Evolutionary conservation across 2,113 vertebrate genomes (phyloP).

Genomic region (Phyllopteryx taeniolatus): DNA sequence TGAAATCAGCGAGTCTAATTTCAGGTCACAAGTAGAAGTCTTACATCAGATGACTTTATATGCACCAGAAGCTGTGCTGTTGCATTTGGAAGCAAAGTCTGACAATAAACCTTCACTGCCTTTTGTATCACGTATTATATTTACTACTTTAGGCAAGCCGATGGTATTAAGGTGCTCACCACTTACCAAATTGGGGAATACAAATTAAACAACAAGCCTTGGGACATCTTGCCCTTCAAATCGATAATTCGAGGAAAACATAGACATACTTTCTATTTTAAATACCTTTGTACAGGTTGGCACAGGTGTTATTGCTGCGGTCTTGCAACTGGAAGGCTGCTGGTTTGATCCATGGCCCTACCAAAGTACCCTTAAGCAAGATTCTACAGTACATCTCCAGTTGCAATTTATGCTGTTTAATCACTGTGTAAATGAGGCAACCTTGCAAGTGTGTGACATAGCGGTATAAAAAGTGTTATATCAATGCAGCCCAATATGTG

Average conservation of each 20-base stretch:
- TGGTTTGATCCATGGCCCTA: background rate
- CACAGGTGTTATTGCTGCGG: background rate
- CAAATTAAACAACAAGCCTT: background rate
- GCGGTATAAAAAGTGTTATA: background rate
- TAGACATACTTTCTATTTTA: background rate
- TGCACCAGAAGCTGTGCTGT: background rate
- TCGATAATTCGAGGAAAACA: background rate
- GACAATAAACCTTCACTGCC: background rate
- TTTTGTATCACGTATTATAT: background rate
- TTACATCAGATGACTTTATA: conserved; percentile 47
- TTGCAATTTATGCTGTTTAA: background rate
- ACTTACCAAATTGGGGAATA: background rate
- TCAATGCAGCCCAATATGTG: background rate
- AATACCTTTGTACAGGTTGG: background rate
- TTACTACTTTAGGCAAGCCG: background rate
- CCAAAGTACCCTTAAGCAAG: too few relatives aligned
- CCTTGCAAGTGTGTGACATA: background rate
- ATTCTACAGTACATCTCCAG: background rate
- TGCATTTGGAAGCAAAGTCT: background rate
- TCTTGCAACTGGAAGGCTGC: background rate
- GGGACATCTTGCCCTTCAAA: background rate
- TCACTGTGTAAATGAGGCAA: background rate
- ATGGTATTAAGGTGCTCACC: background rate
- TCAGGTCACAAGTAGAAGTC: conserved; percentile 47
- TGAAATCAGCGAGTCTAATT: conserved; percentile 58